These are phyloP conservation scores for Caenorhabditis japonica DNA, from an alignment of 2,888 invertebrate species.

Conservation along the genomic window DNA sequence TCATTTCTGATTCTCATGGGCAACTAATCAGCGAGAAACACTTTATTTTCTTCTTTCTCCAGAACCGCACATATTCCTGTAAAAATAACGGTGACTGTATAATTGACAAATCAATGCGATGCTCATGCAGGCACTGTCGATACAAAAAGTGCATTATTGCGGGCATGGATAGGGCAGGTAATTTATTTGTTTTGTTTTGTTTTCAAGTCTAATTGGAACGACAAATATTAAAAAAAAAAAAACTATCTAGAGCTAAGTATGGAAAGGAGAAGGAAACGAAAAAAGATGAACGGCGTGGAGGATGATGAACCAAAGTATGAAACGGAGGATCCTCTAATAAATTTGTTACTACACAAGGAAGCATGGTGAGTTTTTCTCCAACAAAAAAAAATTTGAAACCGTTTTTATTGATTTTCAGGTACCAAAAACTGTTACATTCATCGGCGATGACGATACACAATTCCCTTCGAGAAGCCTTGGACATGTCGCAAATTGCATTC, in stretches of 20 bases:
- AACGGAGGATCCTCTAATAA: conserved; percentile 63
- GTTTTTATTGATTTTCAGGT: conserved; percentile 36
- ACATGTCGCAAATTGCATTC: conserved; percentile 51
- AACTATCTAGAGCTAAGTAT: conserved; percentile 70
- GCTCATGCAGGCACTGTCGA: conserved; percentile 71
- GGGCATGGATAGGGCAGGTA: conserved; percentile 71
- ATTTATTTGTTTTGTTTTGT: background rate
- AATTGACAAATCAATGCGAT: conserved; percentile 72
- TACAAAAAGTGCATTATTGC: conserved; percentile 74
- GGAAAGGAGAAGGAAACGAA: conserved; percentile 73
- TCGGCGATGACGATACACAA: conserved; percentile 58
- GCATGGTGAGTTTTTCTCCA: conserved; percentile 35
- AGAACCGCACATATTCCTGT: conserved; percentile 76
- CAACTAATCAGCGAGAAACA: background rate
- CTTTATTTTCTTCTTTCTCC: conserved; percentile 10
- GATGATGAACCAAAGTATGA: conserved; percentile 36
- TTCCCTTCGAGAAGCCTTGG: conserved; percentile 56
- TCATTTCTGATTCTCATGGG: background rate
- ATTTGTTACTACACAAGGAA: conserved; percentile 61
- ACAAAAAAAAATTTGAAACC: background rate
- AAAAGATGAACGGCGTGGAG: conserved; percentile 54
- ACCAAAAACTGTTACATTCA: conserved; percentile 59
- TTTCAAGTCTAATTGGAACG: background rate
- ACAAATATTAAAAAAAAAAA: background rate
- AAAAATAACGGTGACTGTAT: conserved; percentile 72